phyloP scores from a whole-genome alignment of 2,113 vertebrate genomes.

The Phainopepla nitens region DNA sequence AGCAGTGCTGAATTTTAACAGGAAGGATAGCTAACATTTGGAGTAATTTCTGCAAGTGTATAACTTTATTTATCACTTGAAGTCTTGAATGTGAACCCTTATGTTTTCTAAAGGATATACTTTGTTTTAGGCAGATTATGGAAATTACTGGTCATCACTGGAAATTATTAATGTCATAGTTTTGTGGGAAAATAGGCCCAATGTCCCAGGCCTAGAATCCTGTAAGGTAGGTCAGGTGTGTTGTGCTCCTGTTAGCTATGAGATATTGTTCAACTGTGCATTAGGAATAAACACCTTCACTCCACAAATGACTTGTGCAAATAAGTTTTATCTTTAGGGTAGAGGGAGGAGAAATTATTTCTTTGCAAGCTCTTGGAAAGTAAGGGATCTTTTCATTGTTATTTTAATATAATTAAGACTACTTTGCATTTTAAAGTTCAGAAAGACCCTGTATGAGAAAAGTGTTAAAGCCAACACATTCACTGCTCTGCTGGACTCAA shows the following conservation, averaged over 20 bases:
- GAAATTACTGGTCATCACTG: neutral
- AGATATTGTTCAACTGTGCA: neutral
- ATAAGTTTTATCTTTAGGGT: neutral
- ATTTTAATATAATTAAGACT: neutral
- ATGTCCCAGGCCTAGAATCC: neutral
- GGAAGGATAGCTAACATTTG: neutral
- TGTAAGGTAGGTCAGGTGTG: neutral
- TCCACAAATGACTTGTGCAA: neutral
- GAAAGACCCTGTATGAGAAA: neutral
- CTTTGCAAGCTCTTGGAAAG: neutral
- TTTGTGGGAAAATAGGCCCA: neutral
- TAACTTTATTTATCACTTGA: neutral
- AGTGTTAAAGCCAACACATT: neutral
- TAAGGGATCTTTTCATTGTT: neutral
- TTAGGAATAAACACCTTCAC: neutral
- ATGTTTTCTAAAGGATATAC: neutral
- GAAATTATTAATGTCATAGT: neutral
- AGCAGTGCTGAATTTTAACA: neutral
- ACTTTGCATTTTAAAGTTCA: neutral
- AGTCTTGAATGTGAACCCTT: neutral
- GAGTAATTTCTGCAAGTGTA: neutral
- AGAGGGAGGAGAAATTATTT: neutral
- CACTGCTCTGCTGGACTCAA: neutral
- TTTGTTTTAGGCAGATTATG: neutral
- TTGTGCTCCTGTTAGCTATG: neutral